phyloP scores from a whole-genome alignment of 2,888 invertebrate genomes.

The Plutella xylostella region DNA sequence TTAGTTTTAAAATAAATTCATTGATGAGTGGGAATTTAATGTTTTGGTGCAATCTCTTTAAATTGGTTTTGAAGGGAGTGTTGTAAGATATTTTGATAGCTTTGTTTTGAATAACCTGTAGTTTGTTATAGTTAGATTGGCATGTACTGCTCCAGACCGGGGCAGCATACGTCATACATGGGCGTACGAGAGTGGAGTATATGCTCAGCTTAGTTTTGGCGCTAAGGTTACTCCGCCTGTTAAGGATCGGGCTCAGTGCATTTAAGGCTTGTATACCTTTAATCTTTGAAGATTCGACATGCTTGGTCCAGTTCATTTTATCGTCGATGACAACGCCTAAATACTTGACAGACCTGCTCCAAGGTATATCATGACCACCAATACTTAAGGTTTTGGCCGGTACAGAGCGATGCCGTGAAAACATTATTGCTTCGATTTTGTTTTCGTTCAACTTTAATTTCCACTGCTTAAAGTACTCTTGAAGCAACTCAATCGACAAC shows the following conservation, averaged over 20 bases:
- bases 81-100: not conserved
- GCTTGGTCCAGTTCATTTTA: not conserved
- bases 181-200: not conserved
- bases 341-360: not conserved
- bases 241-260: not conserved
- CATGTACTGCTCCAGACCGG: not conserved
- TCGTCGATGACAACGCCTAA: not conserved
- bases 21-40: not conserved
- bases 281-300: not conserved
- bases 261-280: not conserved
- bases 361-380: not conserved
- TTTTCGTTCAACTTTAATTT: not conserved
- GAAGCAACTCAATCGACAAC: not conserved
- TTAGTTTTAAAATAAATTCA: not conserved
- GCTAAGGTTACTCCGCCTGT: not conserved
- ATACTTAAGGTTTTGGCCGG: not conserved
- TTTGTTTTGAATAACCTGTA: not conserved
- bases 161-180: not conserved
- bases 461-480: not conserved
- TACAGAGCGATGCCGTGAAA: not conserved
- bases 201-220: not conserved
- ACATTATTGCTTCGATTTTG: not conserved
- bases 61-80: not conserved
- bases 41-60: not conserved
- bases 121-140: not conserved